A percentile compares a stretch with the other conserved stretches of the same genome.
Evolutionary conservation across 2,113 vertebrate species (phyloP).

Genomic region (Cranoglanis bouderius): DNA sequence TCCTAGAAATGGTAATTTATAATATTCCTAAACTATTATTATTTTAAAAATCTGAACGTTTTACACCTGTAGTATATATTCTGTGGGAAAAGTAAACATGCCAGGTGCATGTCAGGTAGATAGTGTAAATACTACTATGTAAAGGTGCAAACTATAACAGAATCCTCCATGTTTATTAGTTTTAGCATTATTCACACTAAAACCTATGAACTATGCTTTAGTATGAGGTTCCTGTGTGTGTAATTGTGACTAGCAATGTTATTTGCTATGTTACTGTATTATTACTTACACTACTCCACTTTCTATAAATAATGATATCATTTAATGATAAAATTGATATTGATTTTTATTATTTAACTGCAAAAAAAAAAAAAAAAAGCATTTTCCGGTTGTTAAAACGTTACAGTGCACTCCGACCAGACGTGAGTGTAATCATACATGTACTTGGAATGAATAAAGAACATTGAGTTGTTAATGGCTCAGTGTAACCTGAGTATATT

Average conservation of each 20-base stretch:
- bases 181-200: neutral
- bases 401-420: neutral
- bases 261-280: no score
- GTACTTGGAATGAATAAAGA: no score
- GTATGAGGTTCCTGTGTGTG: neutral
- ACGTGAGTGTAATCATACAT: neutral
- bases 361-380: no score
- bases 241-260: neutral
- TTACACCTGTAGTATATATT: neutral
- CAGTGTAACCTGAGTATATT: neutral
- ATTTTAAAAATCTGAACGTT: no score
- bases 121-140: no score
- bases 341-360: neutral
- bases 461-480: neutral
- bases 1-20: no score
- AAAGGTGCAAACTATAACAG: neutral
- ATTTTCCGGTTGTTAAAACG: no score
- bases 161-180: neutral
- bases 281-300: no score
- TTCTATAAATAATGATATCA: no score
- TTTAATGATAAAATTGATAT: neutral
- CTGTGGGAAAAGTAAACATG: neutral
- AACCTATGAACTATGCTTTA: neutral
- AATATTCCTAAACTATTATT: no score
- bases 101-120: no score